These are phyloP conservation scores for Tragelaphus eurycerus DNA, from an alignment of 2,797 vertebrate genomes.

Conservation along the genomic window DNA sequence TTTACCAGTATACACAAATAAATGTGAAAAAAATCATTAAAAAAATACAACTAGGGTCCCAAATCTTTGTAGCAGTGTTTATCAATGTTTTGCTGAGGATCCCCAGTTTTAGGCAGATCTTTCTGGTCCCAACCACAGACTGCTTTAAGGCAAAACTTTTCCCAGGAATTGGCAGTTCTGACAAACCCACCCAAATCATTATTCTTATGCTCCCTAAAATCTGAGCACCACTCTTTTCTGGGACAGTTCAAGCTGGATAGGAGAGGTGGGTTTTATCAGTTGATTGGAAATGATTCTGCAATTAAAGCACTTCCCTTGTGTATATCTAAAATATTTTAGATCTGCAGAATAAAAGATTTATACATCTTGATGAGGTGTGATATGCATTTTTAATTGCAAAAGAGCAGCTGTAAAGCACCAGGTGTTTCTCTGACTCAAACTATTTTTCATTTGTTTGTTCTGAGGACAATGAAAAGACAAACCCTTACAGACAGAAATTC, in stretches of 20 bases:
- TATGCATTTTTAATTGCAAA: conserved; percentile 68
- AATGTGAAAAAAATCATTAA: neutral
- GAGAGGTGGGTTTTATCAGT: neutral
- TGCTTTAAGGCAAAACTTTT: neutral
- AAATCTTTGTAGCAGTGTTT: neutral
- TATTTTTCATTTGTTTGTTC: conserved; percentile 35
- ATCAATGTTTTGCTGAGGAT: neutral
- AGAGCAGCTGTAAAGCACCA: conserved; percentile 60
- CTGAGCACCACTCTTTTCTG: neutral
- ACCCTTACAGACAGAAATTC: neutral
- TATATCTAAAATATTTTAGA: conserved; percentile 51
- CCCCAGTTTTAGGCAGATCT: neutral
- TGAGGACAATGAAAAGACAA: neutral
- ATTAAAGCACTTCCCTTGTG: neutral
- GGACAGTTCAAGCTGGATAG: neutral
- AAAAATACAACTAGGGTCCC: neutral
- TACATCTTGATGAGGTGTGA: conserved; percentile 45
- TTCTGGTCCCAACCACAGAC: neutral
- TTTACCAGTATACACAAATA: neutral
- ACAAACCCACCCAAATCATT: neutral
- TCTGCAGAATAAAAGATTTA: conserved; percentile 62
- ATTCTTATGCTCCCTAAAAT: neutral
- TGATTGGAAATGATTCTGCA: conserved; percentile 11
- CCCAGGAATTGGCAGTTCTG: neutral
- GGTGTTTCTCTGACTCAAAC: conserved; percentile 58